Evolutionary conservation across 2,113 vertebrate genomes (phyloP).

Genomic region (Pantherophis guttatus): DNA sequence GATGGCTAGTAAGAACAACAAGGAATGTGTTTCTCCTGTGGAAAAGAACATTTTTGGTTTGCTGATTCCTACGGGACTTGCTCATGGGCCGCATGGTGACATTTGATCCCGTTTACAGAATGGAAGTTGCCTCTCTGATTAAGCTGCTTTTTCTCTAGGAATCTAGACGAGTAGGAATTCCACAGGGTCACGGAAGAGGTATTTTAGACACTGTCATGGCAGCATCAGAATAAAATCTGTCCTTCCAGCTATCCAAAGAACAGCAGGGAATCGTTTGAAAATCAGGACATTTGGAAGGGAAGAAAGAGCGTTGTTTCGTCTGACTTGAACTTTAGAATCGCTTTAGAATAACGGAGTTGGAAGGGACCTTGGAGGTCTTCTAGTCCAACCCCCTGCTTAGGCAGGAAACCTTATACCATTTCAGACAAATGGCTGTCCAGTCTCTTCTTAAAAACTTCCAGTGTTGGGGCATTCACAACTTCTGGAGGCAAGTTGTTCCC

Average conservation of each 20-base stretch:
- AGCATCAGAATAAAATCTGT: conserved; percentile 60
- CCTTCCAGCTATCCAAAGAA: conserved; percentile 60
- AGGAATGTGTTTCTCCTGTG: conserved; percentile 21
- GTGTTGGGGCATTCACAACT: too few relatives aligned
- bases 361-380: too few relatives aligned
- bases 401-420: too few relatives aligned
- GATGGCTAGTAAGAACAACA: conserved; percentile 16
- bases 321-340: background rate
- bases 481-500: too few relatives aligned
- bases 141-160: conserved; percentile 36
- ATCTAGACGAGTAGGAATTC: conserved; percentile 53
- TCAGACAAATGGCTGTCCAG: too few relatives aligned
- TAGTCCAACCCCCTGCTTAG: too few relatives aligned
- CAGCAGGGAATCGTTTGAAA: background rate
- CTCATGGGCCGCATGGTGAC: conserved; percentile 42
- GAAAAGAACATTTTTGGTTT: conserved; percentile 20
- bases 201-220: conserved; percentile 65
- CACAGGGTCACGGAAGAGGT: conserved; percentile 59
- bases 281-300: background rate
- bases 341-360: too few relatives aligned
- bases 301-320: background rate
- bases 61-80: conserved; percentile 32
- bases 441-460: too few relatives aligned
- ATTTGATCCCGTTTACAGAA: conserved; percentile 58
- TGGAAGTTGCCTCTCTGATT: conserved; percentile 22